Base-by-base conservation (phyloP, 2,888 invertebrate genomes). In the Deilephila elpenor region DNA sequence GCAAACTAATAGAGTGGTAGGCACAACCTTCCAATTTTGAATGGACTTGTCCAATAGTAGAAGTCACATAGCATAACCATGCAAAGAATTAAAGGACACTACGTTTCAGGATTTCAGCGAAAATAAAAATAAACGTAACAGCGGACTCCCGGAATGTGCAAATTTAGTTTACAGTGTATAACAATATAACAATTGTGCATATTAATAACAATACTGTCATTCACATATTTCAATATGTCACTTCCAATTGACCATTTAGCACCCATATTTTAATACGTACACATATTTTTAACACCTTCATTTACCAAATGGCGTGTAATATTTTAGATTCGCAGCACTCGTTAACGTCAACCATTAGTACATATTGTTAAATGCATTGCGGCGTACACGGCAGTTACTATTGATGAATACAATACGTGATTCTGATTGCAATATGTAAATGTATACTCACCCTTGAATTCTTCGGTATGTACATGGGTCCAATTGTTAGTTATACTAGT, bases 351-450 rank as follows among this genome's bases (percentile, higher is more conserved):
- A 90, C 89, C 87, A 89, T 92, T 91, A 92, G 90, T 89, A 89
- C 90, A 91, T 90, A 90, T 91, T 89, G 90, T 93, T 90, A 90
- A 82, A 84, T 83, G 87, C 93, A 89, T 93, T 92, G 93, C 86
- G 92, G 92, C 84, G 85, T 93, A 93, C 87, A 83, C 91, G 93
- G 93, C 92, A 93, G 92, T 77, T 53, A 73, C 56, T 53, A 62
- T 32, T 61, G 11, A 5, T 61, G 14, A 6, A 72, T 62, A 25
- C 25, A 72, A 64, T 25, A 20, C 20, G 34, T 56, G 56, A 51
- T n/a, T n/a, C 61, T 72, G 53, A 72, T 56, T 59, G 32, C n/a
- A n/a, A 56, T 14, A 72, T 53, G 7, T 64, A 56, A 72, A 72
- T 64, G 64, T 17, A 64, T 25, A 72, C 53, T 34, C 25, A 71